Conservation (phyloP, 2,888 invertebrate genomes). For the Morpho achilles region DNA sequence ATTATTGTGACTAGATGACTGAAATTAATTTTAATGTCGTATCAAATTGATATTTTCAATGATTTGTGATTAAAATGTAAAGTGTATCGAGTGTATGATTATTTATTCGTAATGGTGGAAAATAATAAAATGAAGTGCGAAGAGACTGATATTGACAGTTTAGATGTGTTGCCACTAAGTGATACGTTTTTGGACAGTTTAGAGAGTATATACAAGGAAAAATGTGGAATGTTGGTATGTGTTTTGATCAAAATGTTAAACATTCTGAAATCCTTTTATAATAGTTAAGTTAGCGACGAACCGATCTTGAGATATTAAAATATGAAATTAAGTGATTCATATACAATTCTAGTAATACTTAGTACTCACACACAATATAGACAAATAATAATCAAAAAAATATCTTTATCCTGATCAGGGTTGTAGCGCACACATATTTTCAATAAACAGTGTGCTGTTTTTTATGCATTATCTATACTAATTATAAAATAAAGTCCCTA, state of each 20-base stretch:
- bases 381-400: no score
- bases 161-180: constrained; percentile 53
- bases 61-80: not conserved
- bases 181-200: constrained; percentile 66
- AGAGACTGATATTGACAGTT: constrained; percentile 59
- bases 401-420: no score
- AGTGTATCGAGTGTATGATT: not conserved
- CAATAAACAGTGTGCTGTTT: no score
- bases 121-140: constrained; percentile 56
- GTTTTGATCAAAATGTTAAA: not conserved
- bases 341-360: no score
- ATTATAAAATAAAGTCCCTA: no score
- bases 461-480: no score
- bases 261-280: no score
- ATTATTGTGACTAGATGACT: not conserved
- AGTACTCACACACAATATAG: no score
- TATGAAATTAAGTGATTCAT: no score
- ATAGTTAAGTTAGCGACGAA: no score
- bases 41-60: not conserved
- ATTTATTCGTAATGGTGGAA: constrained; percentile 53
- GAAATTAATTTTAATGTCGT: not conserved
- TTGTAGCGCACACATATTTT: no score
- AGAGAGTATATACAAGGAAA: constrained; percentile 57
- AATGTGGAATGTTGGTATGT: constrained; percentile 47
- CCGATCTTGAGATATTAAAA: no score